Evolutionary conservation across 2,888 invertebrate genomes (phyloP).

Genomic region (Dexiosoma caninum): DNA sequence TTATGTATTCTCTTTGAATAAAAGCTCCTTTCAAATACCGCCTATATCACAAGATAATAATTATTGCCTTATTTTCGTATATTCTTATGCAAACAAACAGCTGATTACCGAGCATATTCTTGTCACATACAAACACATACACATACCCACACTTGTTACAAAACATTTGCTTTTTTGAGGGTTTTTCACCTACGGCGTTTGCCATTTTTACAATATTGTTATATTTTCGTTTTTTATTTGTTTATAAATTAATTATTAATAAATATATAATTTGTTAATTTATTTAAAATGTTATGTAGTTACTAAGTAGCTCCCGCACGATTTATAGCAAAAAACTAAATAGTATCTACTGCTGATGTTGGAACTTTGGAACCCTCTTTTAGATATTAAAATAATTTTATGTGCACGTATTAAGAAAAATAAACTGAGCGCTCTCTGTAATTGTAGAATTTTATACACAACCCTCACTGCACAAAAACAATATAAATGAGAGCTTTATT

Average conservation of each 20-base stretch:
- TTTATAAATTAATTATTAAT: not conserved
- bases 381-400: conserved; percentile 40
- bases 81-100: not conserved
- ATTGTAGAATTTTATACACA: conserved; percentile 45
- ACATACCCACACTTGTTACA: not conserved
- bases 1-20: too few species aligned
- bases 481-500: conserved; percentile 33
- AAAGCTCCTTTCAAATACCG: too few species aligned
- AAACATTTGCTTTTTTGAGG: not conserved
- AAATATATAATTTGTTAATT: not conserved
- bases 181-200: not conserved
- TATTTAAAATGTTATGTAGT: not conserved
- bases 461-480: conserved; percentile 48
- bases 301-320: conserved; percentile 45
- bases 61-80: too few species aligned
- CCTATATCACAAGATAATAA: too few species aligned
- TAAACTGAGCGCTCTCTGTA: conserved; percentile 21
- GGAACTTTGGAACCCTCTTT: conserved; percentile 60
- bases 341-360: conserved; percentile 43
- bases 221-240: not conserved
- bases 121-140: not conserved
- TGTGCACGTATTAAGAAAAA: conserved; percentile 30
- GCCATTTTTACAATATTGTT: not conserved
- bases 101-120: not conserved
- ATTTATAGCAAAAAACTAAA: conserved; percentile 58